These are phyloP conservation scores for Ceramica pisi DNA, from an alignment of 2,888 invertebrate species.

Conservation along the genomic window DNA sequence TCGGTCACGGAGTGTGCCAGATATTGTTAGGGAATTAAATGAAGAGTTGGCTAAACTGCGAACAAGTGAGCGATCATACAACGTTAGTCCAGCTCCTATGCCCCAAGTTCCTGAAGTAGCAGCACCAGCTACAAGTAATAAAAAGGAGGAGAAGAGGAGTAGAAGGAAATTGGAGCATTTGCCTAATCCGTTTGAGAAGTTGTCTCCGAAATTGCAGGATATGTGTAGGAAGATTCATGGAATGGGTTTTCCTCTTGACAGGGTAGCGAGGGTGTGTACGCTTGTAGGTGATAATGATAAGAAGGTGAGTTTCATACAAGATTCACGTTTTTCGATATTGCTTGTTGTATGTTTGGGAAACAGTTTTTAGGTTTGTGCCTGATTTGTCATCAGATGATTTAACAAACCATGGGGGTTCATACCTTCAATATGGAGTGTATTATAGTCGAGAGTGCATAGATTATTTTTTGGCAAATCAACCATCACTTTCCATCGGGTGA, in stretches of 20 bases:
- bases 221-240: conserved; percentile 94
- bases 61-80: conserved; percentile 87
- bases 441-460: no score
- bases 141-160: conserved; percentile 74
- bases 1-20: conserved; percentile 93
- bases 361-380: no score
- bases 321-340: background rate
- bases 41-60: conserved; percentile 91
- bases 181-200: conserved; percentile 83
- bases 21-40: conserved; percentile 94
- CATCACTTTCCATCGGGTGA: no score
- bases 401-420: no score
- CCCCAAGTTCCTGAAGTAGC: conserved; percentile 67
- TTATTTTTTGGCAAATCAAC: no score
- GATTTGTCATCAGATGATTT: background rate
- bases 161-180: conserved; percentile 78
- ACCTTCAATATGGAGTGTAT: no score
- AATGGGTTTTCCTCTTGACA: conserved; percentile 97
- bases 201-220: conserved; percentile 90
- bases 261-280: conserved; percentile 95
- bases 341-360: background rate
- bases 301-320: conserved; percentile 92
- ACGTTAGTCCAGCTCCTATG: conserved; percentile 88
- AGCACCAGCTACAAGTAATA: conserved; percentile 73
- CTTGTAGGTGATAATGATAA: conserved; percentile 95